Conservation (phyloP, 2,888 invertebrate species). For the Drosophila ezoana region DNA sequence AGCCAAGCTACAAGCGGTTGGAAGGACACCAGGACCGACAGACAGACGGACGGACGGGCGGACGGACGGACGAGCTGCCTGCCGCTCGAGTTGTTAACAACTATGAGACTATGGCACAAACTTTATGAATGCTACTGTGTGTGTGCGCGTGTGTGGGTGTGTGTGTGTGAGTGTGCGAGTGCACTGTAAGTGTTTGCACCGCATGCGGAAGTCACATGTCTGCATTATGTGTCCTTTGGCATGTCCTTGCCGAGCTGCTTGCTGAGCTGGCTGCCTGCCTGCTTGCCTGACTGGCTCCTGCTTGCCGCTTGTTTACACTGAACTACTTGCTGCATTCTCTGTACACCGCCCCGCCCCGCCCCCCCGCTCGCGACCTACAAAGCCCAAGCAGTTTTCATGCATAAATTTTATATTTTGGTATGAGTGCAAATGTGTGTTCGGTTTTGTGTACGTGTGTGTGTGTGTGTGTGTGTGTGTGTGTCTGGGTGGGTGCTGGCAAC, state of each 20-base stretch:
- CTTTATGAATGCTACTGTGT: conserved; percentile 72
- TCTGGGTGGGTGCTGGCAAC: conserved; percentile 43
- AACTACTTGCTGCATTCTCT: conserved; percentile 64
- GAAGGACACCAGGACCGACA: conserved; percentile 45
- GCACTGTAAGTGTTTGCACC: conserved; percentile 77
- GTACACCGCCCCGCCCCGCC: conserved; percentile 3
- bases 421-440: conserved; percentile 10
- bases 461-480: conserved; percentile 5
- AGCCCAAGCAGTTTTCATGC: conserved; percentile 43
- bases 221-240: conserved; percentile 82
- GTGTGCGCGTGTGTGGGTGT: conserved; percentile 9
- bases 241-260: conserved; percentile 70
- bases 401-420: conserved; percentile 70
- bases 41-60: conserved; percentile 19
- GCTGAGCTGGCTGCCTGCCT: conserved; percentile 27
- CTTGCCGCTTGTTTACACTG: conserved; percentile 68
- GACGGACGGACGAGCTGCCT: conserved; percentile 27
- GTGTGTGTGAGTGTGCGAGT: conserved; percentile 31
- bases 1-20: conserved; percentile 79
- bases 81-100: conserved; percentile 80
- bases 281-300: conserved; percentile 29
- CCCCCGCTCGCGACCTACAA: background rate
- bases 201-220: conserved; percentile 82
- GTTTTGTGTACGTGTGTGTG: background rate
- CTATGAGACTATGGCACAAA: conserved; percentile 77